Base-by-base conservation (phyloP, 2,113 vertebrate genomes). In the Myiozetetes cayanensis region DNA sequence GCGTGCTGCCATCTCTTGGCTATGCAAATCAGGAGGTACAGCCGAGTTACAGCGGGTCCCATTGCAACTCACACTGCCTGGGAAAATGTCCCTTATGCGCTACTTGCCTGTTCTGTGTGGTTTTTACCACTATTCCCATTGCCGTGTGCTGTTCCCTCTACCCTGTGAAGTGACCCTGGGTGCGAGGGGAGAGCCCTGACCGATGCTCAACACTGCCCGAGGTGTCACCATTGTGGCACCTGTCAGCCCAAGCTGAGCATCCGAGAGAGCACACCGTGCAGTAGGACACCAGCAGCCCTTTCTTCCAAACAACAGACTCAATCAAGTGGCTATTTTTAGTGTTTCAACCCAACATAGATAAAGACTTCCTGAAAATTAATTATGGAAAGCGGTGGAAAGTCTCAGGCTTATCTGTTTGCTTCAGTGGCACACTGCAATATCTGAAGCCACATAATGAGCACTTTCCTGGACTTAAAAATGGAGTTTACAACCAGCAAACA, bases 1-100 rank as follows among this genome's bases (percentile, higher is more conserved):
- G 7, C 15, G 35, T 96, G 94, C 97, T 97, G 96, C 97, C 97
- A 93, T 83, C 97, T 97, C 39, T 72, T 31, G 97, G 96, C 90
- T 62, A 5, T 27, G 94, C 81, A 7, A 52, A 39, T 25, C 82
- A 7, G 44, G 23, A 41, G 33, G 31, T 8, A 0, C 6, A 1
- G 30, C 43, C 43, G 44, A 3, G 39, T 1, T 18, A 0, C 1
- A 1, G 39, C 11, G 18, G 33, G 19, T 14, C 37, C 22, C 33
- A 0, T 3, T 1, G 70, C 31, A 8, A 1, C n/a, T 37, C 27
- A 33, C 2, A 0, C 0, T 3, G 55, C 65, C 22, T 22, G 22
- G 65, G 13, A 8, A 19, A 49, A 18, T 0, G 55, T 22, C 65
- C 52, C 21, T 25, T 3, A 1, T 27, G 47, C 30, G 0, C 18